These are phyloP conservation scores for Cinara cedri DNA, from an alignment of 2,888 invertebrate species.

Conservation along the genomic window DNA sequence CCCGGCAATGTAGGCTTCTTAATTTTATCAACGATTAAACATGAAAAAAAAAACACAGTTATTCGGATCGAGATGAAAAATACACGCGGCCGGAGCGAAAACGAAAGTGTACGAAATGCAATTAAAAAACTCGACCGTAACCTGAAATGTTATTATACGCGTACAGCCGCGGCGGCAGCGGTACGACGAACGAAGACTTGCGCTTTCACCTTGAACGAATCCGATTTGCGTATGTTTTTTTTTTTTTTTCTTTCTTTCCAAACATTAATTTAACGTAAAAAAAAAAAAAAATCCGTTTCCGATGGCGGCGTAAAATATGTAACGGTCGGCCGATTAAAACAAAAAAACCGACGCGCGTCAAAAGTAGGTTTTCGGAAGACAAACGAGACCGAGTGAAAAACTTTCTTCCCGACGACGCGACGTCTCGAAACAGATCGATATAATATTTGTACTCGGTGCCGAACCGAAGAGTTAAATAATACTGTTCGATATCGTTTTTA, in stretches of 20 bases:
- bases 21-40: not conserved
- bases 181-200: slow-evolving; percentile 30
- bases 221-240: slow-evolving; percentile 19
- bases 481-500: too few species aligned
- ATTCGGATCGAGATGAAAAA: slow-evolving; percentile 2
- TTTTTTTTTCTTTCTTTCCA: not conserved
- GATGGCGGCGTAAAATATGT: not conserved
- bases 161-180: too few species aligned
- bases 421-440: too few species aligned
- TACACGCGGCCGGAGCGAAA: slow-evolving; percentile 21
- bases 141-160: slow-evolving; percentile 12
- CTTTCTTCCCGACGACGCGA: not conserved
- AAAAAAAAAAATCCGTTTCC: not conserved
- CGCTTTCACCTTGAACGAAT: slow-evolving; percentile 54
- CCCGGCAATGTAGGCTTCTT: too few species aligned
- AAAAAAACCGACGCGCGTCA: not conserved
- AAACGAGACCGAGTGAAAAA: not conserved
- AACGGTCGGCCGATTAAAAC: not conserved
- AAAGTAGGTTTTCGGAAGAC: not conserved
- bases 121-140: slow-evolving; percentile 56
- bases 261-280: not conserved
- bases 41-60: not conserved
- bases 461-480: too few species aligned
- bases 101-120: slow-evolving; percentile 54
- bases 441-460: too few species aligned